Evolutionary conservation across 2,113 vertebrate species (phyloP).

Genomic region (Prolemur simus): DNA sequence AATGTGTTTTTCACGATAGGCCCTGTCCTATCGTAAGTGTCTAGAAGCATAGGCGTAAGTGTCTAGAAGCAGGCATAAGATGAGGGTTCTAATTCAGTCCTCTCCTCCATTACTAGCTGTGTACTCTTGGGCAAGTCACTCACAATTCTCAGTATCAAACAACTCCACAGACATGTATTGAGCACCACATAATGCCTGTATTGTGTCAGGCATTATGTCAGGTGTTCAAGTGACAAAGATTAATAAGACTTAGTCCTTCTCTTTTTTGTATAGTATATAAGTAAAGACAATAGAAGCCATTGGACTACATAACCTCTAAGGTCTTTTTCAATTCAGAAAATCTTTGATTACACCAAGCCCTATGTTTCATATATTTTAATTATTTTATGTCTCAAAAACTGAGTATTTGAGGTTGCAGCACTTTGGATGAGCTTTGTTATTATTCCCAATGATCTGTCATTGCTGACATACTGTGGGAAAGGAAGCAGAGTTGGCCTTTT

Average conservation of each 20-base stretch:
- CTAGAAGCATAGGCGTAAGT: background rate
- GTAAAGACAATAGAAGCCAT: background rate
- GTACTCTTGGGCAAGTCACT: background rate
- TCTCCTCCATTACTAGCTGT: background rate
- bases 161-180: background rate
- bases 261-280: background rate
- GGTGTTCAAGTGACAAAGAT: slow-evolving; percentile 13
- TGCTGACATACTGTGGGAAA: background rate
- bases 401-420: background rate
- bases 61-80: background rate
- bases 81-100: background rate
- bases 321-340: background rate
- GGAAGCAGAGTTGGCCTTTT: background rate
- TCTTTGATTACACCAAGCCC: background rate
- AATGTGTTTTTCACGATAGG: background rate
- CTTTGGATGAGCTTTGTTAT: background rate
- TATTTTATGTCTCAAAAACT: background rate
- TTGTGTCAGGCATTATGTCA: background rate
- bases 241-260: background rate
- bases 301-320: background rate
- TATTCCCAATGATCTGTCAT: background rate
- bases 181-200: background rate
- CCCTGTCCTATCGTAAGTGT: background rate
- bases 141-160: background rate
- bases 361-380: slow-evolving; percentile 16